These are phyloP conservation scores for Tethya wilhelma DNA, from an alignment of 37 sponge, comb jelly and placozoan genomes.

Conservation along the genomic window DNA sequence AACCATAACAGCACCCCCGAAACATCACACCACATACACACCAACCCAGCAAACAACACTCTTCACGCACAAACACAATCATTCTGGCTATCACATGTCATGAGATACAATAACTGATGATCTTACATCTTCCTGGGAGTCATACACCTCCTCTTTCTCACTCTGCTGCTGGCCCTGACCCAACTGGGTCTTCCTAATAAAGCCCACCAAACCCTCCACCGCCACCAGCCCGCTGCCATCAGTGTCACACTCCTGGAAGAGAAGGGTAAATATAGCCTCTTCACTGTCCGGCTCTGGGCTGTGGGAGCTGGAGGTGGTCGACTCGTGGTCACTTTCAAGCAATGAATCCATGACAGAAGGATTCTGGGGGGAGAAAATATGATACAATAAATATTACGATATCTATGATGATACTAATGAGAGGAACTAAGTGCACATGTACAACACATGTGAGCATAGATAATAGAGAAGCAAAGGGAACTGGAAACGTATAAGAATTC, in stretches of 20 bases:
- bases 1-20: too few species aligned
- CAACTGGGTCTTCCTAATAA: conserved; percentile 23
- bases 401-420: too few species aligned
- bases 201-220: conserved; percentile 36
- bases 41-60: background rate
- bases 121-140: conserved; percentile 55
- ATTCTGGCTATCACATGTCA: background rate
- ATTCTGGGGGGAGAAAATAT: too few species aligned
- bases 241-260: conserved; percentile 41
- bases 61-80: background rate
- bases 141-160: conserved; percentile 50
- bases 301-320: too few species aligned
- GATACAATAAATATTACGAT: too few species aligned
- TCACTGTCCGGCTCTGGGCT: conserved; percentile 2
- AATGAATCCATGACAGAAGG: too few species aligned
- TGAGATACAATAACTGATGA: background rate
- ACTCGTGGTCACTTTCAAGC: too few species aligned
- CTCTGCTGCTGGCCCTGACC: background rate
- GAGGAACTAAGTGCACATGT: too few species aligned
- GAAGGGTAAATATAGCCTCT: conserved; percentile 11
- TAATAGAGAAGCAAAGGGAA: too few species aligned
- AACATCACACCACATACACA: too few species aligned
- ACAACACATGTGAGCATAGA: too few species aligned
- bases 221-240: conserved; percentile 33
- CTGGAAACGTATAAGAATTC: too few species aligned